phyloP scores from a whole-genome alignment of 2,888 invertebrate species.

The Craniophora ligustri region DNA sequence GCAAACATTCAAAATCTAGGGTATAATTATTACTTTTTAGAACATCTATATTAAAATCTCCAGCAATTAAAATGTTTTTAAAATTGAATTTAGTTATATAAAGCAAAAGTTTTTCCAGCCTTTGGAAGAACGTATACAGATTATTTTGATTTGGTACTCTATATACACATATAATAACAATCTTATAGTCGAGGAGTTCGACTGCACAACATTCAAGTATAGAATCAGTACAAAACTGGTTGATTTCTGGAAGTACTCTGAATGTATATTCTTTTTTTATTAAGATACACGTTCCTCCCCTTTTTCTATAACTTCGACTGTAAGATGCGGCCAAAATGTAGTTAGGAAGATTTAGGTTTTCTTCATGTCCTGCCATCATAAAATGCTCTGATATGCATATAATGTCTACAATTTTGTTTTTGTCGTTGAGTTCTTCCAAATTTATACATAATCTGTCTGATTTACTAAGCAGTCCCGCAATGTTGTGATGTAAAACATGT shows the following conservation, averaged over 20 bases:
- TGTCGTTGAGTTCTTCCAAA: background rate
- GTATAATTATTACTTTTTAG: no score
- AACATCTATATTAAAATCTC: no score
- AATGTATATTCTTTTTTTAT: background rate
- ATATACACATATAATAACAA: no score
- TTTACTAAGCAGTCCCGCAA: no score
- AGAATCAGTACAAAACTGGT: background rate
- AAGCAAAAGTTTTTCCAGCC: background rate
- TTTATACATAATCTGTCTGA: background rate
- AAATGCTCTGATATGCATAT: no score
- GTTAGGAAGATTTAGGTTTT: background rate
- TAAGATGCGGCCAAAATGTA: background rate
- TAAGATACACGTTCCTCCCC: background rate
- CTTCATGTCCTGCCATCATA: background rate
- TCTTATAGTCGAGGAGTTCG: background rate
- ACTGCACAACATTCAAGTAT: no score
- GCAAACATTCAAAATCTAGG: no score
- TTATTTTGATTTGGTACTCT: background rate
- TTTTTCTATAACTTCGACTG: background rate
- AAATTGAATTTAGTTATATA: background rate
- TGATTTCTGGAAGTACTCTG: background rate
- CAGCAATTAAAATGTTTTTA: background rate
- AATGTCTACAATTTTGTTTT: background rate
- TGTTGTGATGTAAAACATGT: background rate
- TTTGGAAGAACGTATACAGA: background rate